phyloP scores from a whole-genome alignment of 2,888 invertebrate genomes.

The Bellardia pandia region DNA sequence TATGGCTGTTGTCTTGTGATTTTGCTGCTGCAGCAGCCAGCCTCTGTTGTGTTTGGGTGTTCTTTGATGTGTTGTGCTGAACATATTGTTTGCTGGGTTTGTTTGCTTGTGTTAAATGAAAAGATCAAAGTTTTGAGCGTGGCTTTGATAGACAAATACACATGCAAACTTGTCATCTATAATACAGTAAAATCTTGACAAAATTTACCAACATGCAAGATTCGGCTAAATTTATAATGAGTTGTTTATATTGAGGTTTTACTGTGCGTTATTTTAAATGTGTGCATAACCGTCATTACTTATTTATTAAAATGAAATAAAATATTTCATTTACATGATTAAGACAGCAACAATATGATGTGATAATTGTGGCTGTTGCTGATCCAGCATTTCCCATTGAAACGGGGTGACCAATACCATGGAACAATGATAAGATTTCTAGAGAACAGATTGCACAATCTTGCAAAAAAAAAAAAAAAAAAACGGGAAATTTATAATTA shows the following conservation, averaged over 20 bases:
- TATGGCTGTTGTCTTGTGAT: constrained; percentile 57
- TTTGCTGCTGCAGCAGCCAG: constrained; percentile 28
- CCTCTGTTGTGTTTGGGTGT: constrained; percentile 34
- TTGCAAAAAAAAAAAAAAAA: not conserved
- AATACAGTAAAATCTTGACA: not conserved
- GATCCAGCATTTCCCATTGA: not conserved
- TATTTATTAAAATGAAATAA: constrained; percentile 34
- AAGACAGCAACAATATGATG: constrained; percentile 1
- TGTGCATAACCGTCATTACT: constrained; percentile 31
- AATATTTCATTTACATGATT: constrained; percentile 39
- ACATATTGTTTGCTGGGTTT: constrained; percentile 48
- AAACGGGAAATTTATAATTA: not conserved
- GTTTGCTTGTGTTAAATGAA: constrained; percentile 47
- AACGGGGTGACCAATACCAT: not conserved
- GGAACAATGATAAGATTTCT: constrained; percentile 12
- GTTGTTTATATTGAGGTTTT: not conserved
- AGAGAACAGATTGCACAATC: constrained; percentile 2
- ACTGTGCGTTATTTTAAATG: not conserved
- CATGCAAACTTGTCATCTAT: constrained; percentile 10
- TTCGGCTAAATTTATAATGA: not conserved
- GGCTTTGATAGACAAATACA: constrained; percentile 28
- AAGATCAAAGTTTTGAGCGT: constrained; percentile 63
- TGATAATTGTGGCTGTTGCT: constrained; percentile 26
- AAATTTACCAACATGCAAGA: not conserved
- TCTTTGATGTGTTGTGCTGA: not conserved